phyloP scores from a whole-genome alignment of 2,113 vertebrate genomes.

The Sapayoa aenigma region DNA sequence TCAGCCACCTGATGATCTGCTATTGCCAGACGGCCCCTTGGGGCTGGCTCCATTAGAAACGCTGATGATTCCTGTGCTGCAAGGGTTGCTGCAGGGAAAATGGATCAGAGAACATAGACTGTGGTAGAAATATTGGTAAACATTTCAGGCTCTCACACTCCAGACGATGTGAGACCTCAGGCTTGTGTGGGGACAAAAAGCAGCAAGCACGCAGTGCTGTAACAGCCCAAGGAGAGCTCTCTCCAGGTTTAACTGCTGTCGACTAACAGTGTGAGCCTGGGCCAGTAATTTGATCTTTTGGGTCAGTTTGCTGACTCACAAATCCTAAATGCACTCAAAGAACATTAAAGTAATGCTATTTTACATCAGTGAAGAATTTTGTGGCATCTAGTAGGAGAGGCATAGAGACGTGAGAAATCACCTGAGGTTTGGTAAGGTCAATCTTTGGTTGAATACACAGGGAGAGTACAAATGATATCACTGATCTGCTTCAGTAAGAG shows the following conservation, averaged over 20 bases:
- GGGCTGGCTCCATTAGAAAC: neutral
- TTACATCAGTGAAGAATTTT: neutral
- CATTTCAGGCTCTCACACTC: neutral
- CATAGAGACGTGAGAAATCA: neutral
- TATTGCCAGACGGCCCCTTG: neutral
- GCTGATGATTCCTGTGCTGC: neutral
- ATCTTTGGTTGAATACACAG: neutral
- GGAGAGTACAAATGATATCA: neutral
- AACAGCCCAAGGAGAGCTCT: neutral
- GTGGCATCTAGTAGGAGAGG: neutral
- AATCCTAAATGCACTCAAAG: neutral
- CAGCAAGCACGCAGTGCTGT: accelerated
- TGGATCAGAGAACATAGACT: neutral
- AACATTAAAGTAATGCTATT: neutral
- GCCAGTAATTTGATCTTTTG: neutral
- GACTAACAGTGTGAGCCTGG: neutral
- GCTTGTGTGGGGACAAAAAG: neutral
- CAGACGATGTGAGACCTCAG: neutral
- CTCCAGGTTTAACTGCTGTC: neutral
- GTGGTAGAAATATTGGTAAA: neutral
- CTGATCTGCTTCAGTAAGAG: neutral
- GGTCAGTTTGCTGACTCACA: neutral
- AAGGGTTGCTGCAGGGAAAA: neutral
- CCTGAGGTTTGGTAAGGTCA: neutral
- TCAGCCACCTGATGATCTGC: neutral